Base-by-base conservation (phyloP, 2,888 invertebrate species). In the Protophormia terraenovae region DNA sequence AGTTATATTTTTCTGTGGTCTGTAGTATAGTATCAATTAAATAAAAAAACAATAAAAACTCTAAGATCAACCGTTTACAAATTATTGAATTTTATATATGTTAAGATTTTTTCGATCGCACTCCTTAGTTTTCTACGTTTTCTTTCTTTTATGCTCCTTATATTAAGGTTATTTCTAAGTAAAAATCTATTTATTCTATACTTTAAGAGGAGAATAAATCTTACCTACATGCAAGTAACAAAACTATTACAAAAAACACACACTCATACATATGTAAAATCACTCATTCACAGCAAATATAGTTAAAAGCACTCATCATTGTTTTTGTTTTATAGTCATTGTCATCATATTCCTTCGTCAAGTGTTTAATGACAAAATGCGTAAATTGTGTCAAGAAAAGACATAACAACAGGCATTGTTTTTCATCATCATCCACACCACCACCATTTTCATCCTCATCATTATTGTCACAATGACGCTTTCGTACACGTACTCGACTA, bases 311-410 rank as follows among this genome's bases (percentile, higher is more conserved):
- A 29, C 24, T 55, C 60, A 69, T 64, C 29, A 60, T 69, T 50
- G 45, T 38, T 72, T 22, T 66, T 80, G 53, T 45, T 55, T 41
- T 66, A 38, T 53, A 67, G 45, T 66, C 53, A 35, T 76, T 67
- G 64, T 69, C 58, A 53, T 45, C 12, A 35, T 38, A 76, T 78
- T 78, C 29, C 22, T 71, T 86, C 22, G 45, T 58, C 81, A 87
- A 91, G 91, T 90, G 89, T 87, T 90, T 91, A 91, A 91, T 90
- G 90, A 88, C 87, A 86, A 91, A 91, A 91, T 91, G 90, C 89
- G 89, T 90, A 89, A 91, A 91, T 89, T 90, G 89, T 91, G 91
- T 89, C 88, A 88, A 91, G 89, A 87, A 86, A 78, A 73, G 60
- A 77, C 72, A 60, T 72, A 84, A 76, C n/a, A n/a, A n/a, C 62